Evolutionary conservation across 2,888 invertebrate genomes (phyloP).

Genomic region (Chesias legatella): DNA sequence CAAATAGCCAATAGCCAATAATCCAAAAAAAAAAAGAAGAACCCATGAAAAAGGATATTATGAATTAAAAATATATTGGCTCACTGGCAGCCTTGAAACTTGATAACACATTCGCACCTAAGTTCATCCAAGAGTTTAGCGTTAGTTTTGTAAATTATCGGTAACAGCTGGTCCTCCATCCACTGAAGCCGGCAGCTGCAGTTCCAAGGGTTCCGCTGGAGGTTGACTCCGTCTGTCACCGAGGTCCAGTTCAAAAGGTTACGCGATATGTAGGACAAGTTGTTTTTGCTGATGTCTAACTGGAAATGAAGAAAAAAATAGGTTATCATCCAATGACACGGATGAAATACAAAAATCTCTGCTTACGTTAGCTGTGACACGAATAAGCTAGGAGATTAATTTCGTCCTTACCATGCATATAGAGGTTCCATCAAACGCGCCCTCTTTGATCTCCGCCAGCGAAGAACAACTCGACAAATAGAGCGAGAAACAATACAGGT

Average conservation of each 20-base stretch:
- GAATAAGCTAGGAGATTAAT: too few relatives aligned
- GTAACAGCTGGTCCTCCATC: conserved; percentile 77
- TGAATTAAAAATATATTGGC: too few relatives aligned
- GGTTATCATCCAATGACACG: too few relatives aligned
- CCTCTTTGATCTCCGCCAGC: conserved; percentile 58
- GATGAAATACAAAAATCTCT: too few relatives aligned
- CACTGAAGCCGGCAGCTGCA: conserved; percentile 82
- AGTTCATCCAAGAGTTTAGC: conserved; percentile 69
- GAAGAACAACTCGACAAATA: conserved; percentile 68
- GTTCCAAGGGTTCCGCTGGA: conserved; percentile 82
- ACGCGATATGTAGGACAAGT: conserved; percentile 58
- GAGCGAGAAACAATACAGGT: conserved; percentile 66
- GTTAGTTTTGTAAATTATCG: conserved; percentile 64
- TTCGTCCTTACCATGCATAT: conserved; percentile 80
- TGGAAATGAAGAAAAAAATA: too few relatives aligned
- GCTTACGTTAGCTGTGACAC: too few relatives aligned
- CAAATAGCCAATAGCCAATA: too few relatives aligned
- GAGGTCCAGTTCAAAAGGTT: conserved; percentile 59
- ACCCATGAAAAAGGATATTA: too few relatives aligned
- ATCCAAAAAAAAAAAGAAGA: too few relatives aligned
- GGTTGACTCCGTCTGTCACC: conserved; percentile 64
- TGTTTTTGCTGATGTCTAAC: conserved; percentile 81
- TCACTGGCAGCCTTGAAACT: too few relatives aligned
- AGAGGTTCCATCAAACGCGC: conserved; percentile 71
- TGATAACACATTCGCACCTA: conserved; percentile 52